Evolutionary conservation across 2,113 vertebrate species (phyloP), one percentile per base, ranked within the genome.

Genomic region (Telmatochromis brachygnathus): DNA sequence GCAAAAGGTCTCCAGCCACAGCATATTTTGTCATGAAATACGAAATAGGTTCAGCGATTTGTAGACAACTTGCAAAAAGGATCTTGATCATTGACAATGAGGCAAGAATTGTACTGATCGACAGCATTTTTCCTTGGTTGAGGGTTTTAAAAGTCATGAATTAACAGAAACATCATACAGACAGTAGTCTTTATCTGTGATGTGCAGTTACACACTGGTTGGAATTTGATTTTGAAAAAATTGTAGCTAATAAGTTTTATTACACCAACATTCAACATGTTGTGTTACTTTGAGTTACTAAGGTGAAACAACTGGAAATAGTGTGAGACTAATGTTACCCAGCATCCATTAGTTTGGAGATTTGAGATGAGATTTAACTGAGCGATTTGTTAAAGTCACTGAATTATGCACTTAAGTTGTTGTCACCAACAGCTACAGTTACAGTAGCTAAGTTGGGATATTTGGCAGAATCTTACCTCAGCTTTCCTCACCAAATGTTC

Each of bases 111-210:
- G 33, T 37, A 37, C 60, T 37, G 33, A 65, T 37, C 0, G 1
- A 5, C 1, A 65, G 33, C 33, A n/a, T 0, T 13, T 65, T 12
- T 65, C 60, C 17, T 65, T 13, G 1, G 60, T 37, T 37, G 60
- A 65, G 60, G 10, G 17, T 37, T 65, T 65, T 37, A 65, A 65
- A 65, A 65, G 60, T 65, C 60, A n/a, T 65, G 60, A 37, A 65
- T 37, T 65, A 0, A 65, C 11, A 65, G 33, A 65, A 65, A 21
- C 0, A 0, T 37, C 60, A 65, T n/a, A 37, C 4, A 3, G 60
- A 65, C 17, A 37, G 35, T 0, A 21, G 35, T 68, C 35, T 68
- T 68, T 21, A 21, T 68, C 35, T 37, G 33, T 23, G 35, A 39
- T 68, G 62, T 68, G 62, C 35, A 68, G 1, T 23, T 39, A 21